Evolutionary conservation across 2,888 invertebrate genomes (phyloP).

Genomic region (Cantharis lateralis): DNA sequence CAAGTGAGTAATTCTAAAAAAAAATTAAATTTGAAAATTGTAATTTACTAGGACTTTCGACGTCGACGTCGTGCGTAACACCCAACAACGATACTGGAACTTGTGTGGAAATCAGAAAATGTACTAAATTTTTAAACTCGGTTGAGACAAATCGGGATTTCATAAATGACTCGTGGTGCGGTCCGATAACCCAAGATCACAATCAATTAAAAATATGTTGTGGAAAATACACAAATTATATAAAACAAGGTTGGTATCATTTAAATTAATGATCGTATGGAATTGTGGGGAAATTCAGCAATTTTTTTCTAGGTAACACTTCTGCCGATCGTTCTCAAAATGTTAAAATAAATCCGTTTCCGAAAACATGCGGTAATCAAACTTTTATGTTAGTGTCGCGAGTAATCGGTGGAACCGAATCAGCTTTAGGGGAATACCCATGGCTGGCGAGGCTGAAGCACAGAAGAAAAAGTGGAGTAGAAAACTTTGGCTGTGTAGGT

Average conservation of each 20-base stretch:
- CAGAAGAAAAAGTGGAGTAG: slow-evolving; percentile 43
- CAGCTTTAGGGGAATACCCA: slow-evolving; percentile 60
- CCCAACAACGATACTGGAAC: slow-evolving; percentile 51
- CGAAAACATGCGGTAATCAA: slow-evolving; percentile 49
- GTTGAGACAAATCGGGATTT: slow-evolving; percentile 32
- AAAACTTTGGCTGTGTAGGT: slow-evolving; percentile 56
- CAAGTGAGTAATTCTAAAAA: not conserved
- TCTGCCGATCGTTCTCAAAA: not conserved
- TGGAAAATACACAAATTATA: slow-evolving; percentile 36
- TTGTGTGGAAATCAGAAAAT: slow-evolving; percentile 55
- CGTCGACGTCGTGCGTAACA: slow-evolving; percentile 52
- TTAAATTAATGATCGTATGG: not conserved
- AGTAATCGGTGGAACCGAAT: slow-evolving; percentile 54
- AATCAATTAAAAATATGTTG: slow-evolving; percentile 48
- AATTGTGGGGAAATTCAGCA: not conserved
- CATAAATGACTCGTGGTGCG: slow-evolving; percentile 44
- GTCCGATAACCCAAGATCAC: slow-evolving; percentile 39
- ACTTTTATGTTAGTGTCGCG: slow-evolving; percentile 35
- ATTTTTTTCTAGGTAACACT: not conserved
- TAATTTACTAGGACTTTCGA: slow-evolving; percentile 42
- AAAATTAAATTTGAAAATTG: not conserved
- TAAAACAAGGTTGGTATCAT: slow-evolving; percentile 1
- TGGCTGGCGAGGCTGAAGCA: slow-evolving; percentile 61
- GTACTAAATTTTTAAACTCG: slow-evolving; percentile 46
- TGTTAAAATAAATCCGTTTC: slow-evolving; percentile 36